Base-by-base conservation (phyloP, 2,888 invertebrate species). In the Epirrhoe tristata region DNA sequence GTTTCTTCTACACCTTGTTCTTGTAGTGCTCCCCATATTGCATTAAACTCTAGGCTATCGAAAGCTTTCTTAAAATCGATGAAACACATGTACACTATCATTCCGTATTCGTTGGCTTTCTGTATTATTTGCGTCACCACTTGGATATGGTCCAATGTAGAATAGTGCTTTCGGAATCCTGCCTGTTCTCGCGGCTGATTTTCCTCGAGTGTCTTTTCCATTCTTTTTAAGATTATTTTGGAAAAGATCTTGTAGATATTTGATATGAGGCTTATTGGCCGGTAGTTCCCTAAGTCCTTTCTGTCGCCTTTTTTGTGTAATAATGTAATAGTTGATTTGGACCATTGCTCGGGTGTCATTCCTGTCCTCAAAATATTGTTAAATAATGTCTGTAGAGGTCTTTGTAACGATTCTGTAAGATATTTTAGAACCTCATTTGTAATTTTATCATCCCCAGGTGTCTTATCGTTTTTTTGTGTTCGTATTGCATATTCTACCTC, bases 171-270 rank as follows among this genome's bases (percentile, higher is more conserved):
- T 32, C 62, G 32, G 16, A 71, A 69, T 0, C 67, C 73, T 8
- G 71, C 69, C 16, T 69, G 71, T 63, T 71, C 67, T 46, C n/a
- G 34, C 6, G 70, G 68, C 63, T 70, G 70, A 5, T 66, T 50
- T 56, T 66, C 58, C 8, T 65, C 65, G 0, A 65, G 51, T 5
- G 10, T 16, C 36, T 39, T 39, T 48, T 24, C 31, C 7, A 59
- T 50, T 8, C 65, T 6, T 16, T 56, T 10, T 4, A 60, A 7
- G 7, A 65, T 39, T n/a, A 60, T 50, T 6, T 43, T 52, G 5
- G 66, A 10, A 36, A 64, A 66, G 0, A 64, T 10, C 46, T 67
- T 70, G 16, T 70, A 67, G 1, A 67, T 39, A 5, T 51, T 43
- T n/a, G 67, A 50, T 8, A 60, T 39, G 14, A 66, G 39, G 34